These are phyloP conservation scores for Philhelius pedissequus DNA, from an alignment of 2,888 invertebrate genomes.

Conservation along the genomic window DNA sequence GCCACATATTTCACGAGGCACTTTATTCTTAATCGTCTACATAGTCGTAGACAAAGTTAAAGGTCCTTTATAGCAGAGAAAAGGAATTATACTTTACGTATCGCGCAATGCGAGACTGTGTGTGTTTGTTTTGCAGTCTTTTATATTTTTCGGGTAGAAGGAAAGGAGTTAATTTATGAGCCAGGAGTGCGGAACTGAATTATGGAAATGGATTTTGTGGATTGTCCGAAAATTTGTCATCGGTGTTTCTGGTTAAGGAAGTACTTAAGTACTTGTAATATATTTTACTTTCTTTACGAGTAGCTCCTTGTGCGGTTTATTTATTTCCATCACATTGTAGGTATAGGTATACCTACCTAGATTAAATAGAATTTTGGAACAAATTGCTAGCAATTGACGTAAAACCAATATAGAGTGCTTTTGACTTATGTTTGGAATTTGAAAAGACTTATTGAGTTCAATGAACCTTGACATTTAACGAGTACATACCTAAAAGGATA, in stretches of 20 bases:
- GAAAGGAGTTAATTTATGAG: slow-evolving; percentile 41
- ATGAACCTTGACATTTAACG: not conserved
- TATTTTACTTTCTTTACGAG: slow-evolving; percentile 8
- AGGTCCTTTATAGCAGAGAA: slow-evolving; percentile 29
- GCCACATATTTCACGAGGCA: slow-evolving; percentile 62
- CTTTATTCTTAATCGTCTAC: slow-evolving; percentile 40
- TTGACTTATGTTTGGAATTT: not conserved
- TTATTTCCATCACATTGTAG: not conserved
- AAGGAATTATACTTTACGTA: not conserved
- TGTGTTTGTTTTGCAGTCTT: slow-evolving; percentile 5
- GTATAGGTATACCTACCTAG: not conserved
- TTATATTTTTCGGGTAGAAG: not conserved
- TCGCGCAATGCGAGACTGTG: slow-evolving; percentile 7
- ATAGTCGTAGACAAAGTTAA: slow-evolving; percentile 10
- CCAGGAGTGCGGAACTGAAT: slow-evolving; percentile 27
- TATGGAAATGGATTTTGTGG: slow-evolving; percentile 67
- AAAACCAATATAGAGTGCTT: not conserved
- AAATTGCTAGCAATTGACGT: slow-evolving; percentile 18
- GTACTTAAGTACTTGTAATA: slow-evolving; percentile 50
- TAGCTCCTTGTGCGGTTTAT: not conserved
- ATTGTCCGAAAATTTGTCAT: slow-evolving; percentile 67
- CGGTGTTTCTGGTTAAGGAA: slow-evolving; percentile 54
- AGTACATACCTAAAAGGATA: not conserved
- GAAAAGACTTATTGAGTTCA: not conserved
- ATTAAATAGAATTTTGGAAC: not conserved